Conservation (phyloP, 2,797 vertebrate genomes). For the Odontamblyopus rebecca region DNA sequence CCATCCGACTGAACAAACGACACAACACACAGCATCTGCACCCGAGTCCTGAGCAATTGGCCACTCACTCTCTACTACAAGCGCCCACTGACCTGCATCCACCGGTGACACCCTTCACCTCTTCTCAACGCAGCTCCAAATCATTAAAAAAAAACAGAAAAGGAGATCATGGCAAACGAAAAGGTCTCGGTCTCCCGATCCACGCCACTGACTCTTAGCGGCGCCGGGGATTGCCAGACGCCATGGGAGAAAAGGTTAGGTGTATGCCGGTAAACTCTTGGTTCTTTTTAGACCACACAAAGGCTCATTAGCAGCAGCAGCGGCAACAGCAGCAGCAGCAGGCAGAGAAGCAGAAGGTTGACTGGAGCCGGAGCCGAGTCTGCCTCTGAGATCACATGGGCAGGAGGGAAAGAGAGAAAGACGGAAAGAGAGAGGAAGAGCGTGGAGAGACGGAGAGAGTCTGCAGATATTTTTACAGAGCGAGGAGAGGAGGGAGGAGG, state of each 20-base stretch:
- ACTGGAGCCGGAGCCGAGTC: constrained; percentile 80
- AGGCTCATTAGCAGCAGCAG: constrained; percentile 98
- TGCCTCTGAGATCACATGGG: constrained; percentile 94
- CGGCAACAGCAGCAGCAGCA: constrained; percentile 93
- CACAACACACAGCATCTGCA: constrained; percentile 56
- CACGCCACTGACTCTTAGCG: constrained; percentile 67
- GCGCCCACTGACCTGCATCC: constrained; percentile 88
- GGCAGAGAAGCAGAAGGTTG: constrained; percentile 87
- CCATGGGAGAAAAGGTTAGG: constrained; percentile 54
- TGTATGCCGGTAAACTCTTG: constrained; percentile 80
- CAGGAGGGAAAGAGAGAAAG: constrained; percentile 79
- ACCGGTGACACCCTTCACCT: constrained; percentile 81
- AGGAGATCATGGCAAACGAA: constrained; percentile 69
- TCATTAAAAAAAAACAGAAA: constrained; percentile 38
- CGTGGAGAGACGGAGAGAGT: constrained; percentile 54
- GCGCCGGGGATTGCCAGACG: constrained; percentile 53
- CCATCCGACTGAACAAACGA: constrained; percentile 39
- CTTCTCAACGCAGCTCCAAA: constrained; percentile 57
- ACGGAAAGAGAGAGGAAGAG: constrained; percentile 63
- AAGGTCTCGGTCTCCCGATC: constrained; percentile 76
- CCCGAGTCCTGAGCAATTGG: constrained; percentile 70
- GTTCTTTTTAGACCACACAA: constrained; percentile 83
- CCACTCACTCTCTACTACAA: constrained; percentile 23
- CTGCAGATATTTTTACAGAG: constrained; percentile 86
- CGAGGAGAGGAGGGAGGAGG: constrained; percentile 55